These are phyloP conservation scores for Drosophila equinoxialis DNA, from an alignment of 1,140 invertebrate species.

Conservation along the genomic window DNA sequence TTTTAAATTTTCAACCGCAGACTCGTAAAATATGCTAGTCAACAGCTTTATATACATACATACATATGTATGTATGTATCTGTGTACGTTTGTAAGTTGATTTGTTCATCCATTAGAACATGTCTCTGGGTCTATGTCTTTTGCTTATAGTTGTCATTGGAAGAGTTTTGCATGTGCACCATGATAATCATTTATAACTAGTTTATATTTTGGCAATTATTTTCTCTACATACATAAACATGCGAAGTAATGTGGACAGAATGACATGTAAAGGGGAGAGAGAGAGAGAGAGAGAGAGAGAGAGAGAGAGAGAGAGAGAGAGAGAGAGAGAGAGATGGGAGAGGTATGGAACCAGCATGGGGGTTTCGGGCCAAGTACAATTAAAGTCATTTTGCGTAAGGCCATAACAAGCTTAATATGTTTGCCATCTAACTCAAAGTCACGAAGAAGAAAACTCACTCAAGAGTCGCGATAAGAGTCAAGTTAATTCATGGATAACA, in stretches of 20 bases:
- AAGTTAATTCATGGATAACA: slow-evolving; percentile 80
- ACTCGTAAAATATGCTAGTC: slow-evolving; percentile 71
- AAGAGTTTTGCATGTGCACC: slow-evolving; percentile 49
- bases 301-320: background rate
- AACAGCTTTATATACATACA: slow-evolving; percentile 25
- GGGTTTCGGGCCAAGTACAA: slow-evolving; percentile 30
- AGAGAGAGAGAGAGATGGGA: background rate
- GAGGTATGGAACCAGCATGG: too few species aligned
- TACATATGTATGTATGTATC: background rate
- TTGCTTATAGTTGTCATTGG: slow-evolving; percentile 41
- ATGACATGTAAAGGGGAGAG: background rate
- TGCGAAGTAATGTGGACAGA: slow-evolving; percentile 21
- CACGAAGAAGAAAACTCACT: slow-evolving; percentile 49
- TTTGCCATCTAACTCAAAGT: slow-evolving; percentile 52
- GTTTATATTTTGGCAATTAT: slow-evolving; percentile 81
- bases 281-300: background rate
- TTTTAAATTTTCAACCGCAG: slow-evolving; percentile 72
- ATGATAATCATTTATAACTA: slow-evolving; percentile 77
- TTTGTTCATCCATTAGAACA: slow-evolving; percentile 64
- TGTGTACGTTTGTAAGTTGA: slow-evolving; percentile 11
- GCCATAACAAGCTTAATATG: slow-evolving; percentile 65
- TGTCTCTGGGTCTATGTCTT: slow-evolving; percentile 41
- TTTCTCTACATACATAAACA: slow-evolving; percentile 43
- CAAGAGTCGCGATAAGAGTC: slow-evolving; percentile 67
- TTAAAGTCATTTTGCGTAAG: slow-evolving; percentile 65